These are phyloP conservation scores for Brassicogethes aeneus DNA, from an alignment of 2,888 invertebrate species.

Conservation along the genomic window DNA sequence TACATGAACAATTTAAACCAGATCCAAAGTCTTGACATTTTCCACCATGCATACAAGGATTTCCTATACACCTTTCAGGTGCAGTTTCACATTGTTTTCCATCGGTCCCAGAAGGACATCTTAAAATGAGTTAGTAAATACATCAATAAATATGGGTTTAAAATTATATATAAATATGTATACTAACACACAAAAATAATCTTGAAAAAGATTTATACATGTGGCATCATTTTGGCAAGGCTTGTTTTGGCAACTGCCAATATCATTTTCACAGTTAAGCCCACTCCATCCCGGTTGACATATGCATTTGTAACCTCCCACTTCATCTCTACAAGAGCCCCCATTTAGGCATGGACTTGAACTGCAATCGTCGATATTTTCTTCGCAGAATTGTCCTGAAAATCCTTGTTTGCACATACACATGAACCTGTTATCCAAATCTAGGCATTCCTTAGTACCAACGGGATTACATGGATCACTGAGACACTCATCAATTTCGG, in stretches of 20 bases:
- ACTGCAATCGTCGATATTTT: conserved; percentile 80
- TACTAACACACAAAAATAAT: conserved; percentile 81
- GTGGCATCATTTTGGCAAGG: conserved; percentile 91
- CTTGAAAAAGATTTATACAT: conserved; percentile 87
- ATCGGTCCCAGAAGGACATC: conserved; percentile 89
- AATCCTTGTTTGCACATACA: conserved; percentile 89
- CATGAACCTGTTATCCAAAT: conserved; percentile 76
- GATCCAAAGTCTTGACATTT: conserved; percentile 94
- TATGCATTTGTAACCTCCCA: conserved; percentile 73
- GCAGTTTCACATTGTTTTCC: conserved; percentile 96
- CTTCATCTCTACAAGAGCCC: conserved; percentile 79
- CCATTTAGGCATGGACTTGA: conserved; percentile 80
- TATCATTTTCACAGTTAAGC: conserved; percentile 73
- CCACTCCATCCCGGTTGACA: conserved; percentile 86
- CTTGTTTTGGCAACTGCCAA: conserved; percentile 74
- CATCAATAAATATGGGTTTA: no score
- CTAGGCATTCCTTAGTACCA: conserved; percentile 84
- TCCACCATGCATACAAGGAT: conserved; percentile 93
- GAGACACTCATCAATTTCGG: conserved; percentile 85
- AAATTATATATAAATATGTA: conserved; percentile 2
- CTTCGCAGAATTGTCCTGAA: conserved; percentile 73
- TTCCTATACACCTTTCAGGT: conserved; percentile 87
- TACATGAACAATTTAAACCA: conserved; percentile 88
- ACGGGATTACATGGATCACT: conserved; percentile 84
- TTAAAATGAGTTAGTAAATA: no score